Evolutionary conservation across 2,888 invertebrate species (phyloP), one percentile per base, ranked within the genome.

Genomic region (Nomada fabriciana): DNA sequence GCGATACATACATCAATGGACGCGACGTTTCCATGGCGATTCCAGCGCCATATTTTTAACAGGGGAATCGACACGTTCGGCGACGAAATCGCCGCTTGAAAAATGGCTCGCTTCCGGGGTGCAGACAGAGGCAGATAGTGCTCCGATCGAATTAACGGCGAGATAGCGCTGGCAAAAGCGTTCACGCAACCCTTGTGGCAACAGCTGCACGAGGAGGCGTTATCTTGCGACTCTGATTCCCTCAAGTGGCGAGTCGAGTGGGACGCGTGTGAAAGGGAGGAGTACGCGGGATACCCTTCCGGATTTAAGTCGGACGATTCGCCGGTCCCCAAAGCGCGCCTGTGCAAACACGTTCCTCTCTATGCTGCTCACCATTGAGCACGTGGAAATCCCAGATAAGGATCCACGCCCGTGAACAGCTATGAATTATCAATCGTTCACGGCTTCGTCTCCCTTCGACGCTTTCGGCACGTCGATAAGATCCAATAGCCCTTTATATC

Each of bases 331-430:
- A 55, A 18, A 47, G 53, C 71, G 63, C 82, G 76, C 71, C 68
- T 84, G 63, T 77, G 82, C 86, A 87, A 87, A 87, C 87, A 87
- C 53, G 43, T 29, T 60, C 55, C 69, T 76, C 74, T 65, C 61
- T 61, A 75, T 43, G 61, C 60, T 29, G 61, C 55, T 47, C 76
- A 42, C 75, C 70, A 76, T 86, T 77, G 81, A 74, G 80, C 78
- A 84, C 68, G 68, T 79, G 84, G 64, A 87, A 87, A 87, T 82
- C 84, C 77, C 53, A 74, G 87, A 87, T 87, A 87, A 87, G 84
- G 36, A 86, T 86, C 79, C 84, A 80, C 64, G 64, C 71, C 55
- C 50, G 76, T 50, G 71, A 69, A 79, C 69, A 47, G 59, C 72
- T 60, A 74, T 72, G 85, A 80, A 86, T 86, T 82, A 86, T 86